Conservation (phyloP, 2,888 invertebrate species). For the Himalopsyche anomala region DNA sequence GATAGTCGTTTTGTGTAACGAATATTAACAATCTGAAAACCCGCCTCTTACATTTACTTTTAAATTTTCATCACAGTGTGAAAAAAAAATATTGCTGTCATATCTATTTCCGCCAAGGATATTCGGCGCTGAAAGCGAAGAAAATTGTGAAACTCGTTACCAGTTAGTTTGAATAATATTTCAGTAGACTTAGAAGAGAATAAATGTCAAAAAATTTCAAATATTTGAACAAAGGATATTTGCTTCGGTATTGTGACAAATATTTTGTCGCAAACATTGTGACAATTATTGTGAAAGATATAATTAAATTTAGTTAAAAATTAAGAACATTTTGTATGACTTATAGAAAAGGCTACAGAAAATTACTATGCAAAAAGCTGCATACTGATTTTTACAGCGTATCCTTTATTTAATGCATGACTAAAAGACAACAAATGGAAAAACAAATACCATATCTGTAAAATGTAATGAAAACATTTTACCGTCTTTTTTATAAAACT, state of each 20-base stretch:
- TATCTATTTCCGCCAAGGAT: conserved; percentile 9
- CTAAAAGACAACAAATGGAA: too few relatives aligned
- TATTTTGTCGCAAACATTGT: too few relatives aligned
- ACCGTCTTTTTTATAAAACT: too few relatives aligned
- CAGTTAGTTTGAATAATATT: conserved; percentile 1
- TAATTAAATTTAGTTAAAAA: too few relatives aligned
- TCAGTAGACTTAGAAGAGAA: neutral
- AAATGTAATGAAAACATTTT: too few relatives aligned
- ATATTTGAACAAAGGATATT: conserved; percentile 14
- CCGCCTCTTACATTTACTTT: neutral
- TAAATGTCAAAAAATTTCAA: neutral
- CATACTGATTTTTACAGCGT: too few relatives aligned
- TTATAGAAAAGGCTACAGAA: too few relatives aligned
- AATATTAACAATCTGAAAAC: neutral
- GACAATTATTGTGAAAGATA: too few relatives aligned
- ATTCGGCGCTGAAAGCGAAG: neutral
- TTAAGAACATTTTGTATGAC: too few relatives aligned
- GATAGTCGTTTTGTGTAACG: neutral
- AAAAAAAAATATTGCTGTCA: neutral
- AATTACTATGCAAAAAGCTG: too few relatives aligned
- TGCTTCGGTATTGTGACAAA: neutral
- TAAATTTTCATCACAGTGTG: neutral
- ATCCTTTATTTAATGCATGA: too few relatives aligned
- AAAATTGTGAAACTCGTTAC: neutral
- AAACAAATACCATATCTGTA: too few relatives aligned